Evolutionary conservation across 2,113 vertebrate genomes (phyloP).

Genomic region (Laticauda laticaudata): DNA sequence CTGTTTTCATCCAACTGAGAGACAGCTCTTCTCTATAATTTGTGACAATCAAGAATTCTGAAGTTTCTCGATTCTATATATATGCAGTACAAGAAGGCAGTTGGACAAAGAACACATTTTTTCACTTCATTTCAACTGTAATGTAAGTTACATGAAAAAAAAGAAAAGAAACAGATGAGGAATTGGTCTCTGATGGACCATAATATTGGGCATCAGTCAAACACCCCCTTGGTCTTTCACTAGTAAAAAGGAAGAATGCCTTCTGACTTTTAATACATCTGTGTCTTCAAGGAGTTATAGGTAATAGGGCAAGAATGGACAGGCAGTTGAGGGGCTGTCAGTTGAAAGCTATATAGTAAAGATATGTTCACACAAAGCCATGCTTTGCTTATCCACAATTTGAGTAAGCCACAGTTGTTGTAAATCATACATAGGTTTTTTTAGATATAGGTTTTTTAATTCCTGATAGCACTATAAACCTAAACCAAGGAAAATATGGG

Average conservation of each 20-base stretch:
- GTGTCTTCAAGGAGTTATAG: not conserved
- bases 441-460: not conserved
- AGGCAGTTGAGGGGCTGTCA: not conserved
- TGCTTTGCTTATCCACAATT: not conserved
- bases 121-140: not conserved
- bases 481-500: not conserved
- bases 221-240: not conserved
- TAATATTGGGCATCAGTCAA: accelerated
- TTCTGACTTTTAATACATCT: not conserved
- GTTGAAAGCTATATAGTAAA: constrained; percentile 17
- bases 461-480: not conserved
- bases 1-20: not conserved
- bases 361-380: not conserved
- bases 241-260: not conserved
- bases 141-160: not conserved
- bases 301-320: not conserved
- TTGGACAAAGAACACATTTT: not conserved
- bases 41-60: not conserved
- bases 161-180: not conserved
- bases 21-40: not conserved
- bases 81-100: not conserved
- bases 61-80: not conserved
- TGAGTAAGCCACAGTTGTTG: not conserved
- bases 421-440: not conserved
- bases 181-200: not conserved